Percentiles rank a stretch among this genome's conserved stretches.
phyloP scores from a whole-genome alignment of 2,113 vertebrate genomes.

The Paracanthobrama guichenoti region DNA sequence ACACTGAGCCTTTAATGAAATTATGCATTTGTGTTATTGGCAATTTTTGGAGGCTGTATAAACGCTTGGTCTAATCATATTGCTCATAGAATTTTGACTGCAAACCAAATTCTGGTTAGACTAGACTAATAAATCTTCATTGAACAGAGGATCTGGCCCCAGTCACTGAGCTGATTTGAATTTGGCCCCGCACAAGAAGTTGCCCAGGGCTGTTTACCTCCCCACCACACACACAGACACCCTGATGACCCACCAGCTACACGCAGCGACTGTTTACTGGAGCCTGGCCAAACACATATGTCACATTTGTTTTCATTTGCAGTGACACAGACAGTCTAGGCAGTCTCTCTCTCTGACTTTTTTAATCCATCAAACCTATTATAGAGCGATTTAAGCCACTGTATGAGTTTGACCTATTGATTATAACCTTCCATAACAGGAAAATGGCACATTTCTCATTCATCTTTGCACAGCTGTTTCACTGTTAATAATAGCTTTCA shows the following conservation, averaged over 20 bases:
- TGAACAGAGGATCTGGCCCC: constrained; percentile 14
- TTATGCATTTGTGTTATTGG: not conserved
- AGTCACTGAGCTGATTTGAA: constrained; percentile 23
- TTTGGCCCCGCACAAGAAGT: constrained; percentile 19
- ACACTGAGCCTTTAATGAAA: not conserved
- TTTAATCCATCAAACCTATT: constrained; percentile 23
- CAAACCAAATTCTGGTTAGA: constrained; percentile 1
- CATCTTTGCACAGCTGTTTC: not conserved
- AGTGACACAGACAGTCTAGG: constrained; percentile 30
- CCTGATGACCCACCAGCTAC: constrained; percentile 23
- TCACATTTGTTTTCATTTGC: constrained; percentile 31
- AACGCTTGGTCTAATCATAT: not conserved
- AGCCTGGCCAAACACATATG: constrained; percentile 13
- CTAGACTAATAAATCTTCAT: constrained; percentile 31
- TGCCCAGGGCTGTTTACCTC: constrained; percentile 26
- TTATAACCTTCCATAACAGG: constrained; percentile 1
- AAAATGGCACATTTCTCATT: constrained; percentile 27
- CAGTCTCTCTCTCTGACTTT: constrained; percentile 8
- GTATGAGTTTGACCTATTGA: constrained; percentile 30
- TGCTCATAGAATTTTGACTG: not conserved
- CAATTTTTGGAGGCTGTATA: not conserved
- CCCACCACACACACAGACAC: constrained; percentile 26
- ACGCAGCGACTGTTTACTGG: constrained; percentile 7
- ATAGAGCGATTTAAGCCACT: constrained; percentile 5
- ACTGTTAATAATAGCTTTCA: constrained; percentile 16